Evolutionary conservation across 2,113 vertebrate species (phyloP).

Genomic region (Phalacrocorax carbo): DNA sequence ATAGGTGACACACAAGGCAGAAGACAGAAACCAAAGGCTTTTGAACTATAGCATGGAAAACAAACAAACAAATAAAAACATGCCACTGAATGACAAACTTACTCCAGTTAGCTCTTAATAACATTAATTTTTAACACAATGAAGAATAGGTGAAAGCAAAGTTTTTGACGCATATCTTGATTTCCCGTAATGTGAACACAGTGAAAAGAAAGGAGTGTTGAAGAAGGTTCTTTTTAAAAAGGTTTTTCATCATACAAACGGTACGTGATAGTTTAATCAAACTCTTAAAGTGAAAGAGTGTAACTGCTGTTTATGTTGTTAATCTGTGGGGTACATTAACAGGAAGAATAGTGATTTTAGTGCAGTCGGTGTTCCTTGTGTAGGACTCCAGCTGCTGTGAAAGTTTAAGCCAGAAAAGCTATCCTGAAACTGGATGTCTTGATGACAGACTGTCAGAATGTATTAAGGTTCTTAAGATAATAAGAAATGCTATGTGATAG

Average conservation of each 20-base stretch:
- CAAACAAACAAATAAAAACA: not conserved
- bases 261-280: not conserved
- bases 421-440: constrained; percentile 36
- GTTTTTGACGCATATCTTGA: not conserved
- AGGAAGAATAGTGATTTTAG: not conserved
- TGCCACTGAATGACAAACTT: not conserved
- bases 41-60: not conserved
- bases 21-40: not conserved
- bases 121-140: not conserved
- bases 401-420: constrained; percentile 16
- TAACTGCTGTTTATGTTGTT: not conserved
- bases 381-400: constrained; percentile 19
- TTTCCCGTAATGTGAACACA: not conserved
- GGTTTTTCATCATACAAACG: not conserved
- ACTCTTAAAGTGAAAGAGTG: not conserved
- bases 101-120: not conserved
- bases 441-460: constrained; percentile 52
- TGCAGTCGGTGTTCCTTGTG: not conserved
- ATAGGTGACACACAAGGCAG: not conserved
- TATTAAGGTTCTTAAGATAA: constrained; percentile 46
- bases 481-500: constrained; percentile 29
- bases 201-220: not conserved
- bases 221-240: not conserved
- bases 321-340: not conserved
- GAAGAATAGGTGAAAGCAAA: not conserved